A percentile compares a stretch with the other conserved stretches of the same genome.
Evolutionary conservation across 2,113 vertebrate genomes (phyloP).

Genomic region (Salminus brasiliensis): DNA sequence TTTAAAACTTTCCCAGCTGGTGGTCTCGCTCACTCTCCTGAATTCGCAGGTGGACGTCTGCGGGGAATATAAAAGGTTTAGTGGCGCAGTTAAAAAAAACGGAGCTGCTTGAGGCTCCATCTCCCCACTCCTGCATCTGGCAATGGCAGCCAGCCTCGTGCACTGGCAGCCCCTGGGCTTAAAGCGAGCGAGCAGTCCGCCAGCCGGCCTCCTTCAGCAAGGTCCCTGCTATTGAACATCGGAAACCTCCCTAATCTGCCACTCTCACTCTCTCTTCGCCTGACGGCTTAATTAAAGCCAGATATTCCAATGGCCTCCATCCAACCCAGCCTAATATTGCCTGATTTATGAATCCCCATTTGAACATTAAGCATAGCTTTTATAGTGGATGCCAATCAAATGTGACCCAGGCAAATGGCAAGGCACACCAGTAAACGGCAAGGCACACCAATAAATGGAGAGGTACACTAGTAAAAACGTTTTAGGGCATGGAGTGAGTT

Average conservation of each 20-base stretch:
- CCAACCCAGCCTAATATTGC: slow-evolving; percentile 61
- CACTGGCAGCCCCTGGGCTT: slow-evolving; percentile 13
- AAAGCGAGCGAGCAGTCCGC: slow-evolving; percentile 8
- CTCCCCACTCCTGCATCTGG: slow-evolving; percentile 38
- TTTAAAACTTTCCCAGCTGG: slow-evolving; percentile 60
- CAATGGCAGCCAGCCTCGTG: neutral
- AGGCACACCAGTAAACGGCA: slow-evolving; percentile 65
- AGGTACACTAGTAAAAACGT: slow-evolving; percentile 68
- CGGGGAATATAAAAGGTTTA: slow-evolving; percentile 41
- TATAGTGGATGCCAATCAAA: slow-evolving; percentile 66
- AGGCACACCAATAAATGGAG: no score
- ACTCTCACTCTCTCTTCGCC: slow-evolving; percentile 38
- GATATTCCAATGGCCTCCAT: slow-evolving; percentile 64
- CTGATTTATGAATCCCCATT: slow-evolving; percentile 76
- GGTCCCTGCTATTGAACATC: slow-evolving; percentile 57
- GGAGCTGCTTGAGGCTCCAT: slow-evolving; percentile 24
- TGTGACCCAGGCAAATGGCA: slow-evolving; percentile 65
- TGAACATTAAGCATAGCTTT: slow-evolving; percentile 73
- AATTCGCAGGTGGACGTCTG: slow-evolving; percentile 44
- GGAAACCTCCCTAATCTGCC: slow-evolving; percentile 56
- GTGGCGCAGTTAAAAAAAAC: slow-evolving; percentile 27
- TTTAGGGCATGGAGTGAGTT: slow-evolving; percentile 56
- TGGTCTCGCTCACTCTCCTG: slow-evolving; percentile 53
- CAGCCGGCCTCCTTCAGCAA: slow-evolving; percentile 27
- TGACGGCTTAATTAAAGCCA: slow-evolving; percentile 75